Evolutionary conservation across 2,797 vertebrate genomes (phyloP).

Genomic region (Nyctalus aviator): DNA sequence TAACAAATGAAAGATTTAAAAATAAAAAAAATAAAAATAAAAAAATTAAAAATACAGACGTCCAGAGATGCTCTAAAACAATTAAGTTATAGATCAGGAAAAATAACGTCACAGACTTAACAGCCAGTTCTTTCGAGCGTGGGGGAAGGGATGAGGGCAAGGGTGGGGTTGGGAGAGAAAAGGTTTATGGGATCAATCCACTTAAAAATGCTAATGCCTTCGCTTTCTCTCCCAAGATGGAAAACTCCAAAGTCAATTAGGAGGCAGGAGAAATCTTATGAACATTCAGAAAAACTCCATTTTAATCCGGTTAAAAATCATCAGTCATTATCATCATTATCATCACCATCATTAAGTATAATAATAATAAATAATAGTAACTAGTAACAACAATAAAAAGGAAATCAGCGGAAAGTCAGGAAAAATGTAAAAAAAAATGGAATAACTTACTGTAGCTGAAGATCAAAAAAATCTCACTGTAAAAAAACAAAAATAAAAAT

Average conservation of each 20-base stretch:
- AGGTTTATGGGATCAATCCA: constrained; percentile 85
- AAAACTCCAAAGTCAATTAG: constrained; percentile 85
- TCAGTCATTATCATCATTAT: constrained; percentile 86
- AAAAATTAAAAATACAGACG: constrained; percentile 86
- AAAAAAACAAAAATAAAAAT: constrained; percentile 90
- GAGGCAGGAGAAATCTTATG: constrained; percentile 83
- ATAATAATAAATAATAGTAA: constrained; percentile 84
- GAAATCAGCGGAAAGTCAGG: constrained; percentile 89
- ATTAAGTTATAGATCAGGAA: constrained; percentile 86
- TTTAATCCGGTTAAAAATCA: constrained; percentile 87
- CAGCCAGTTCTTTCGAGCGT: constrained; percentile 84
- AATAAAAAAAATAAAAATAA: constrained; percentile 85
- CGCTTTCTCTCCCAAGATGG: constrained; percentile 83
- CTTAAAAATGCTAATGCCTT: constrained; percentile 86
- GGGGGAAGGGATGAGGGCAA: constrained; percentile 80
- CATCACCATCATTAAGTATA: constrained; percentile 87
- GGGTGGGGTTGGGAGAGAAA: constrained; percentile 84
- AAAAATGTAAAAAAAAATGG: constrained; percentile 87
- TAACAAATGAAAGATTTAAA: constrained; percentile 87
- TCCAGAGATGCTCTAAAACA: constrained; percentile 87
- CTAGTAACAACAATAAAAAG: constrained; percentile 89
- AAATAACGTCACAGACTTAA: constrained; percentile 86
- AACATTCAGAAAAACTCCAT: constrained; percentile 87
- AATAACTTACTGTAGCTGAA: constrained; percentile 90
- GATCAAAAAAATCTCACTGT: constrained; percentile 90